A percentile compares a stretch with the other conserved stretches of the same genome.
Conservation (phyloP, 2,888 invertebrate species). For the Trichogramma dendrolimi region DNA sequence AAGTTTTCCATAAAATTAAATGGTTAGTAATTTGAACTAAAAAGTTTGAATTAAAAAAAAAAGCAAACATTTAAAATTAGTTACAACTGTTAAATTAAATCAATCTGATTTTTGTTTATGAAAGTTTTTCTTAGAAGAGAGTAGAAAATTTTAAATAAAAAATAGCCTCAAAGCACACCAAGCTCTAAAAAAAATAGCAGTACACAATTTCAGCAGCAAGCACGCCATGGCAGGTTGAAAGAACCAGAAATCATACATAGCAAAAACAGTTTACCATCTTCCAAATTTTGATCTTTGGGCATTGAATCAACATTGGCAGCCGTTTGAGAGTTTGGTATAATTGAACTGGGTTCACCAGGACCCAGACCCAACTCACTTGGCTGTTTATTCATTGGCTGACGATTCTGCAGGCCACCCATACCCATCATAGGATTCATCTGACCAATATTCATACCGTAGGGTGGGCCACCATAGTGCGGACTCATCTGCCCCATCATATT, state of each 20-base stretch:
- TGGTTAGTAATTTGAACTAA: too few relatives aligned
- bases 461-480: constrained; percentile 55
- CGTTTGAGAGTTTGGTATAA: constrained; percentile 48
- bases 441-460: constrained; percentile 54
- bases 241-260: constrained; percentile 43
- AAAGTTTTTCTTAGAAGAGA: background rate
- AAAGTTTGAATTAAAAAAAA: too few relatives aligned
- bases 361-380: constrained; percentile 66
- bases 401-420: constrained; percentile 49
- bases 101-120: too few relatives aligned
- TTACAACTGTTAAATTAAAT: too few relatives aligned
- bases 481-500: constrained; percentile 59
- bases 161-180: background rate
- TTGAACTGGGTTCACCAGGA: constrained; percentile 52
- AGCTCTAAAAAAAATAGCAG: constrained; percentile 17
- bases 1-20: too few relatives aligned
- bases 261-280: constrained; percentile 52
- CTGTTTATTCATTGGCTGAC: constrained; percentile 54
- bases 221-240: constrained; percentile 51
- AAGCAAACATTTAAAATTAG: too few relatives aligned
- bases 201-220: constrained; percentile 36
- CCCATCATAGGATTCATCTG: constrained; percentile 56
- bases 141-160: background rate
- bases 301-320: constrained; percentile 48
- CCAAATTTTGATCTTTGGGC: constrained; percentile 52